Conservation (phyloP, 1,140 invertebrate species). For the Belonocnema kinseyi region DNA sequence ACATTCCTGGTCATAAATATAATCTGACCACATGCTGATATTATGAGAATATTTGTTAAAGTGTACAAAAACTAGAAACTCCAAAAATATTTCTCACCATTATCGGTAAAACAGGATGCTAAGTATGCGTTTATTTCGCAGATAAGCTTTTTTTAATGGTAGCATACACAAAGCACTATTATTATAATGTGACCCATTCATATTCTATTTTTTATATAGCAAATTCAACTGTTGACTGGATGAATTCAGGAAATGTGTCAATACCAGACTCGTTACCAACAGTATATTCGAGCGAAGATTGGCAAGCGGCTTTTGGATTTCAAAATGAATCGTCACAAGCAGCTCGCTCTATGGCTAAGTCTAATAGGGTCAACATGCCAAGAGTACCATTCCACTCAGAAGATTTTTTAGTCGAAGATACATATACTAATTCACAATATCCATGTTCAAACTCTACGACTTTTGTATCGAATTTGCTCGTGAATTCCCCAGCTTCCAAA, state of each 20-base stretch:
- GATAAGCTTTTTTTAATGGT: too few relatives aligned
- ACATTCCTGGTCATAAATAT: too few relatives aligned
- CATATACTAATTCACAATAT: constrained; percentile 65
- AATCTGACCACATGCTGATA: too few relatives aligned
- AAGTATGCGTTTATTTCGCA: constrained; percentile 19
- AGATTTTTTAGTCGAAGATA: constrained; percentile 67
- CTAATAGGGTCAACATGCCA: constrained; percentile 65
- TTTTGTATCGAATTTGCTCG: constrained; percentile 59
- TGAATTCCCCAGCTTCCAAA: constrained; percentile 70
- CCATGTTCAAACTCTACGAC: constrained; percentile 54
- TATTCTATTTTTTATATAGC: constrained; percentile 44
- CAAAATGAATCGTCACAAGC: constrained; percentile 66
- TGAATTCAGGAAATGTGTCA: constrained; percentile 72
- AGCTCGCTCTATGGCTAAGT: constrained; percentile 60
- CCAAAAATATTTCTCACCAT: too few relatives aligned
- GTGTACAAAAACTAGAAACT: too few relatives aligned
- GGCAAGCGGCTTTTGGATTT: constrained; percentile 78
- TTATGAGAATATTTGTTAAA: too few relatives aligned
- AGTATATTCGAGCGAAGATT: constrained; percentile 77
- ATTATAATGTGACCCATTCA: too few relatives aligned
- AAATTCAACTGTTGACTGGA: constrained; percentile 73
- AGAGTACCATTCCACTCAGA: constrained; percentile 67
- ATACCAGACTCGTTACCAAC: constrained; percentile 76
- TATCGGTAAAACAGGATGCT: not conserved
- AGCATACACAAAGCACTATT: too few relatives aligned